A percentile compares a stretch with the other conserved stretches of the same genome.
phyloP scores from a whole-genome alignment of 2,113 vertebrate genomes.

The Petromus typicus region DNA sequence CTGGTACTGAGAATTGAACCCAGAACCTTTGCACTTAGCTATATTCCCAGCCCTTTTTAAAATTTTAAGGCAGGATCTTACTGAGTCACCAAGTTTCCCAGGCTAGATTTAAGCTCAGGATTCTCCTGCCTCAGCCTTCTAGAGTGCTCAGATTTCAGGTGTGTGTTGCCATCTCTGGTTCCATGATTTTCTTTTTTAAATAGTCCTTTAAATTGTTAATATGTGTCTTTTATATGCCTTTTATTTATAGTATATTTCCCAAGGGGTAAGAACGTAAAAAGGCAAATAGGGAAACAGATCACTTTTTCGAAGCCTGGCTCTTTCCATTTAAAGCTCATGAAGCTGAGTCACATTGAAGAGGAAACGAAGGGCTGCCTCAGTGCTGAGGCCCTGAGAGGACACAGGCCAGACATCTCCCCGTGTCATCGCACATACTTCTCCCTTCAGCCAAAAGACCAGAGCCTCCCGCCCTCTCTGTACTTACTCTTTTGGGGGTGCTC shows the following conservation, averaged over 20 bases:
- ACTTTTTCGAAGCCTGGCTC: neutral
- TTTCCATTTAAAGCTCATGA: neutral
- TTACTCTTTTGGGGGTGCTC: neutral
- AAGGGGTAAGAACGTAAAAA: neutral
- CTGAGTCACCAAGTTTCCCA: neutral
- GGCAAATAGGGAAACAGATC: constrained; percentile 7
- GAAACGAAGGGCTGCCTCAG: neutral
- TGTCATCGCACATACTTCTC: neutral
- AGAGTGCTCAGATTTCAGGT: neutral
- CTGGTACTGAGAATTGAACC: neutral
- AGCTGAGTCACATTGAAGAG: neutral
- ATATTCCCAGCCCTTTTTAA: neutral
- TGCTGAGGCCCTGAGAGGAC: neutral
- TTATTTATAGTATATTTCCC: neutral
- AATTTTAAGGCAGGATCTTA: neutral
- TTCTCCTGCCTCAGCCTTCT: neutral
- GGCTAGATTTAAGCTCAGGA: neutral
- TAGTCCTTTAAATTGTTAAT: neutral
- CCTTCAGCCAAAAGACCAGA: neutral
- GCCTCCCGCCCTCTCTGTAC: neutral
- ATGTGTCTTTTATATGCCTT: neutral
- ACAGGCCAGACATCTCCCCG: neutral
- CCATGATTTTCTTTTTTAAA: neutral
- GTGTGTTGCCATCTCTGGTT: neutral
- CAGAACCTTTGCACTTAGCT: neutral